phyloP scores from a whole-genome alignment of 2,888 invertebrate species.

The Sminthurides aquaticus region DNA sequence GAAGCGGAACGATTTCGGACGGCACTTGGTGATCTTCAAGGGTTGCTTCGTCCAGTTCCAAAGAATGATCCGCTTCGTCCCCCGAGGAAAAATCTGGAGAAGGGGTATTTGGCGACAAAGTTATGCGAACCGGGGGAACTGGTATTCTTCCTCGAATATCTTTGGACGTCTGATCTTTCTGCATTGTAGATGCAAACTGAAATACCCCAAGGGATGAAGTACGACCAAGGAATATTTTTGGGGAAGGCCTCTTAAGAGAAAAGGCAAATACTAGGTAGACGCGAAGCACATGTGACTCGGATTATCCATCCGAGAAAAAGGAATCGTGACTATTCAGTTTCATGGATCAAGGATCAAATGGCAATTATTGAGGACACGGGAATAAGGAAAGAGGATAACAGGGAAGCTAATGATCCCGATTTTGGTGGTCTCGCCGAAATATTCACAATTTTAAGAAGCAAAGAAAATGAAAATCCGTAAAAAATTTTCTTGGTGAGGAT shows the following conservation, averaged over 20 bases:
- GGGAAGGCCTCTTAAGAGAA: no score
- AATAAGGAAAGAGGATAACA: neutral
- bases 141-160: neutral
- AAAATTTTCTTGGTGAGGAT: no score
- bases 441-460: no score
- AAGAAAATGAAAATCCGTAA: no score
- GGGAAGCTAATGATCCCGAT: neutral
- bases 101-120: slow-evolving; percentile 36
- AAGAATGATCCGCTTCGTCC: neutral
- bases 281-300: no score
- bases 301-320: no score
- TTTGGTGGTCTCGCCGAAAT: neutral
- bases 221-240: no score
- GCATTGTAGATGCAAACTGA: no score
- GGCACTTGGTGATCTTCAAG: neutral
- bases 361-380: neutral
- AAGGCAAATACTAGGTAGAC: no score
- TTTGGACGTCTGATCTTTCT: no score
- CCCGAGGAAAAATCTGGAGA: slow-evolving; percentile 10
- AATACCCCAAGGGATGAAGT: no score
- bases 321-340: no score
- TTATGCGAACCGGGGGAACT: slow-evolving; percentile 30
- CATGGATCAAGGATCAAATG: neutral
- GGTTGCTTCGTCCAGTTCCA: neutral
- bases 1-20: neutral